Evolutionary conservation across 2,113 vertebrate species (phyloP), one percentile per base, ranked within the genome.

Genomic region (Nerophis lumbriciformis): DNA sequence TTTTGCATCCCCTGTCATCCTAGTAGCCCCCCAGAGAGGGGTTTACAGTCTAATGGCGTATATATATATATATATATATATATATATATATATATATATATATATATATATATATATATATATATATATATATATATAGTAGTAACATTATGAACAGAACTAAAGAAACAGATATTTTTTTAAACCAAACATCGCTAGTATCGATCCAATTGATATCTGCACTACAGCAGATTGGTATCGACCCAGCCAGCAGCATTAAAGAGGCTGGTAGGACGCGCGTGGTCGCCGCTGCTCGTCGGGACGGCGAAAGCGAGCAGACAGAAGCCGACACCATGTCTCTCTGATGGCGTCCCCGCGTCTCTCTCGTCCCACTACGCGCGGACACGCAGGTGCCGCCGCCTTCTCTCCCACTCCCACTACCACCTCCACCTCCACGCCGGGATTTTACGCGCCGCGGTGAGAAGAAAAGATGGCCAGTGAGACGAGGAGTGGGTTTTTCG

Each of bases 371-470:
- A 35, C 48, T 61, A 47, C 21, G 11, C 65, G 56, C 47, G 61
- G 65, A 58, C 68, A 59, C 81, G 83, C 83, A 28, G 28, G 28
- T 28, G 28, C 2, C 28, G 73, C 63, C 48, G 60, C 63, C 11
- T 50, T 0, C 9, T 48, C 68, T 54, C 53, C 52, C 44, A n/a
- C 61, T 48, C 39, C 1, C 65, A 44, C 14, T 54, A 15, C 21
- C 12, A 11, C 55, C 15, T 59, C 68, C 73, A 47, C n/a, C 68
- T 6, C 62, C 68, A 62, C 65, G n/a, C 49, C 42, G 66, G 59
- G 59, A 48, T 73, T 74, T 80, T 73, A 77, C 72, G 74, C 73
- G 65, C 63, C 49, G 60, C 45, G 53, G 68, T 8, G 16, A n/a
- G 61, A 16, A 66, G 63, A 67, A 58, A 42, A 56, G 57, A 72